phyloP scores from a whole-genome alignment of 2,888 invertebrate species.

The Rambutsinella grinnellia region DNA sequence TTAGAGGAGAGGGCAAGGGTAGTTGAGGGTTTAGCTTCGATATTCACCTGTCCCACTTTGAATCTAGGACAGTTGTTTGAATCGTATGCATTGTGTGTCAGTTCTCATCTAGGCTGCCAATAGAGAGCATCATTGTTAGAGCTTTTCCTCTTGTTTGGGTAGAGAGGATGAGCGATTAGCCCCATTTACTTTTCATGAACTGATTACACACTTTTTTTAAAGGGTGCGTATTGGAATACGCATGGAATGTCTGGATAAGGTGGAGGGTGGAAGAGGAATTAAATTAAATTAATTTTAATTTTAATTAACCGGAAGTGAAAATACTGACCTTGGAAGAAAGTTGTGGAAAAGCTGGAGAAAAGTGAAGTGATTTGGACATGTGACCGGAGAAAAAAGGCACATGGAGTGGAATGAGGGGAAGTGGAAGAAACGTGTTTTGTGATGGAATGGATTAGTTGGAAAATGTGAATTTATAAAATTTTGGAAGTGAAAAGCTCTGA shows the following conservation, averaged over 20 bases:
- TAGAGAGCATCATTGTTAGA: conserved; percentile 60
- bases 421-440: too few species aligned
- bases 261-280: conserved; percentile 9
- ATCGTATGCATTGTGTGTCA: conserved; percentile 66
- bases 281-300: conserved; percentile 4
- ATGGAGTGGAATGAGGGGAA: too few species aligned
- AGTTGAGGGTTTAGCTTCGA: conserved; percentile 64
- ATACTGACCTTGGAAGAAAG: conserved; percentile 12
- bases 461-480: too few species aligned
- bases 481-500: too few species aligned
- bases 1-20: conserved; percentile 57
- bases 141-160: conserved; percentile 24
- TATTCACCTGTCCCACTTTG: conserved; percentile 65
- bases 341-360: conserved; percentile 18
- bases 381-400: too few species aligned
- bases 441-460: too few species aligned
- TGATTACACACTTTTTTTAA: conserved; percentile 28
- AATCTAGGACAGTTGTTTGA: conserved; percentile 65
- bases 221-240: too few species aligned
- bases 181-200: conserved; percentile 56
- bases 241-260: too few species aligned
- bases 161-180: conserved; percentile 44
- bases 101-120: conserved; percentile 66
- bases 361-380: too few species aligned
- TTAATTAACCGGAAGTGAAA: too few species aligned